Evolutionary conservation across 2,888 invertebrate species (phyloP).

Genomic region (Leptura quadrifasciata): DNA sequence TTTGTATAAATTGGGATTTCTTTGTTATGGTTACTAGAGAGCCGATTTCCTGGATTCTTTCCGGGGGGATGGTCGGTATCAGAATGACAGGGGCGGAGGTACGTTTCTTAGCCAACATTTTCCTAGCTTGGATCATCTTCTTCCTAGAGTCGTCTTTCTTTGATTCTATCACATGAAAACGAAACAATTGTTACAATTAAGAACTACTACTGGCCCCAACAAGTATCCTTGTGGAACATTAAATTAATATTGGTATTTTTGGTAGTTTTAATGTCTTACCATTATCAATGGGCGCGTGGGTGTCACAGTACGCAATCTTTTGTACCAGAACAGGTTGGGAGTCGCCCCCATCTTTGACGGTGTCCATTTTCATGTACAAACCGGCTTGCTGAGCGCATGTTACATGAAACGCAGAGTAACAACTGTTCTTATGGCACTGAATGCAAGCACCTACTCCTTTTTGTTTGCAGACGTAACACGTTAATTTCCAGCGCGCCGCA

Average conservation of each 20-base stretch:
- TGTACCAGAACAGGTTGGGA: constrained; percentile 88
- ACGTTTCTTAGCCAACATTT: constrained; percentile 91
- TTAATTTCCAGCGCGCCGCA: constrained; percentile 95
- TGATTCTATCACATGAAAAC: constrained; percentile 53
- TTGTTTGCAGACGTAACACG: constrained; percentile 97
- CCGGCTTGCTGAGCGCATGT: constrained; percentile 98
- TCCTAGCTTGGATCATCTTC: constrained; percentile 91
- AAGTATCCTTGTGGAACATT: neutral
- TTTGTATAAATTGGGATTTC: constrained; percentile 89
- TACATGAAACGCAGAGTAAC: constrained; percentile 98
- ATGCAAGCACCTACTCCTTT: constrained; percentile 96
- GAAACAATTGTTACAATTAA: too few species aligned
- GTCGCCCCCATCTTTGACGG: constrained; percentile 79
- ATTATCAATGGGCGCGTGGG: constrained; percentile 87
- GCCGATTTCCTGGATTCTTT: constrained; percentile 91
- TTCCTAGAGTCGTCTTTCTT: constrained; percentile 82
- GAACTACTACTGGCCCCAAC: neutral
- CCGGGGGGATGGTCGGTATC: constrained; percentile 94
- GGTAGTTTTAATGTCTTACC: constrained; percentile 57
- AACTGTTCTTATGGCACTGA: constrained; percentile 97
- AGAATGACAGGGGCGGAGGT: constrained; percentile 93
- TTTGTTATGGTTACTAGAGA: constrained; percentile 83
- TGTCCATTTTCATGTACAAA: constrained; percentile 97
- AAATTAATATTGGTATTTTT: neutral
- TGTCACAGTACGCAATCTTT: constrained; percentile 97